Percentiles rank a stretch among this genome's conserved stretches.
These are phyloP conservation scores for Smittia aterrima DNA, from an alignment of 2,888 invertebrate species.

Conservation along the genomic window DNA sequence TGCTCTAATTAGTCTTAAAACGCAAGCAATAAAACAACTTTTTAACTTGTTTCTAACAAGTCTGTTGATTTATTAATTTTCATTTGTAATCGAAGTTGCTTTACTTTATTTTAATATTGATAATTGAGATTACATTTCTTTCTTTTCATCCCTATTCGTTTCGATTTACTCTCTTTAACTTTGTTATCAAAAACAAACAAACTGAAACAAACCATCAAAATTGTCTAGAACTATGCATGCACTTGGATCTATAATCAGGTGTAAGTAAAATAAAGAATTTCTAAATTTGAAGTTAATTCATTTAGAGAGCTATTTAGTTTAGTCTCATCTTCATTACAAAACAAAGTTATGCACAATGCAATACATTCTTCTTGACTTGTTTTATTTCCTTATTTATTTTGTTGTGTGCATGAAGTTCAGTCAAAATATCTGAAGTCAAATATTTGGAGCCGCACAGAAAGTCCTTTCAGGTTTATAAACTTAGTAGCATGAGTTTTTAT, in stretches of 20 bases:
- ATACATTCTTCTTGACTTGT: not conserved
- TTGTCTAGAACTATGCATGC: conserved; percentile 77
- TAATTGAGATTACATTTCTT: conserved; percentile 5
- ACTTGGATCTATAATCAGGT: conserved; percentile 83
- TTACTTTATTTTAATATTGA: not conserved
- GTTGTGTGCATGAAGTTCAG: not conserved
- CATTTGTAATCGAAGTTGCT: not conserved
- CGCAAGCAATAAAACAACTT: not conserved
- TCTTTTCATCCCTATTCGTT: conserved; percentile 9
- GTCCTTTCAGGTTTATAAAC: no score
- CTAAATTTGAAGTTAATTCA: not conserved
- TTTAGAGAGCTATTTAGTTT: not conserved
- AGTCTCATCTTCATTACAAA: not conserved
- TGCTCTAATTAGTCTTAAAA: not conserved
- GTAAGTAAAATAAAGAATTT: conserved; percentile 65
- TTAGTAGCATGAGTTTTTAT: not conserved
- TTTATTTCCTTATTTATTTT: not conserved
- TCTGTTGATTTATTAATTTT: not conserved
- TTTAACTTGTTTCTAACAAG: no score
- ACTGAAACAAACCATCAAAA: not conserved
- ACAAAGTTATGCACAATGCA: not conserved
- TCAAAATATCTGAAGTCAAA: no score
- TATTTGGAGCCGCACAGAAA: no score
- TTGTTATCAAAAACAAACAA: conserved; percentile 12
- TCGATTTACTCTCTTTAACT: conserved; percentile 3